These are phyloP conservation scores for Plagiodera versicolora DNA, from an alignment of 2,888 invertebrate species.

Conservation along the genomic window DNA sequence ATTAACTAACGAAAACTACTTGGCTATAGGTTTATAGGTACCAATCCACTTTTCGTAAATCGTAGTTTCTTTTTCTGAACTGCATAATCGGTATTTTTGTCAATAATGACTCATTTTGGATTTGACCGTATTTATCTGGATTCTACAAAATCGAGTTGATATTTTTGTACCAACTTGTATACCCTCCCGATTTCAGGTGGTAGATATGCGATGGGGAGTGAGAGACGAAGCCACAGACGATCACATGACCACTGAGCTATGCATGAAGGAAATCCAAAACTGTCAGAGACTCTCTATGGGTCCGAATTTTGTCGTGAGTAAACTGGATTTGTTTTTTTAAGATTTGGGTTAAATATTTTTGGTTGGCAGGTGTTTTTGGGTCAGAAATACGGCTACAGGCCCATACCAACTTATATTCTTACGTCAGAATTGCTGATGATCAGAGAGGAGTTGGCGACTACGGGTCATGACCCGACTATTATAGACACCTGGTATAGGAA, in stretches of 20 bases:
- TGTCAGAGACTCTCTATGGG: conserved; percentile 97
- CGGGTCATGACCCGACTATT: conserved; percentile 78
- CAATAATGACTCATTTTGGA: too few species aligned
- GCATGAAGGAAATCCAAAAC: conserved; percentile 97
- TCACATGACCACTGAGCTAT: conserved; percentile 98
- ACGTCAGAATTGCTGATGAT: conserved; percentile 88
- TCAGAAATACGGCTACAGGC: conserved; percentile 97
- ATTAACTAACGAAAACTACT: too few species aligned
- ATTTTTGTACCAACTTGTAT: too few species aligned
- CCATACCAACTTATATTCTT: conserved; percentile 93
- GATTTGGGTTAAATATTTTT: too few species aligned
- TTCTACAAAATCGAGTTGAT: too few species aligned
- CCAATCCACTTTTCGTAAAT: too few species aligned
- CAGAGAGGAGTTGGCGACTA: conserved; percentile 80
- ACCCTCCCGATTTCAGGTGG: conserved; percentile 67
- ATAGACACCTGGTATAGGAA: conserved; percentile 95
- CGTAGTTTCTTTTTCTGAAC: too few species aligned
- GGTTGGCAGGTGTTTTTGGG: conserved; percentile 80
- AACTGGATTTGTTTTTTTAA: too few species aligned
- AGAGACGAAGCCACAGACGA: conserved; percentile 98
- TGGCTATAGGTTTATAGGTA: too few species aligned
- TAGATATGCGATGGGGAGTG: conserved; percentile 99
- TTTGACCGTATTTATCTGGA: too few species aligned
- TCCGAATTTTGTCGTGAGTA: conserved; percentile 92
- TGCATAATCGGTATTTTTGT: too few species aligned